These are phyloP conservation scores for Drosophila repleta DNA, from an alignment of 1,140 invertebrate species.

Conservation along the genomic window DNA sequence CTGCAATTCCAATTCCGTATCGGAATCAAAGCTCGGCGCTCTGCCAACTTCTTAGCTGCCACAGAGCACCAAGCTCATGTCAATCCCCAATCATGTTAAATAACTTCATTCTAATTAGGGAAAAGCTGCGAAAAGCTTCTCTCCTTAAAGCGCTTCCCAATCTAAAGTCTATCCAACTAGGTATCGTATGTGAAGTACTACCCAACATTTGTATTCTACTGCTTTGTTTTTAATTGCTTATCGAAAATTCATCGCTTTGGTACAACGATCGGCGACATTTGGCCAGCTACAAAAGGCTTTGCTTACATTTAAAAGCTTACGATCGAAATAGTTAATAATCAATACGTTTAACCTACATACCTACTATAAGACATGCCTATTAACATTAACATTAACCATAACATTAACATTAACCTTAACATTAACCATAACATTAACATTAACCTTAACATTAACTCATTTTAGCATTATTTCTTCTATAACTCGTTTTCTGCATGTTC, in stretches of 20 bases:
- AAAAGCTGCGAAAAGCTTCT: slow-evolving; percentile 17
- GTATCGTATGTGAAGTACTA: slow-evolving; percentile 22
- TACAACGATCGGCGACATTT: slow-evolving; percentile 13
- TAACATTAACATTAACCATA: too few species aligned
- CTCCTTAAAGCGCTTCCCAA: slow-evolving; percentile 13
- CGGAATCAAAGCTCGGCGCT: background rate
- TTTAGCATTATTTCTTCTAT: background rate
- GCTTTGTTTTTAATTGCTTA: slow-evolving; percentile 32
- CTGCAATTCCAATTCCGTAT: background rate
- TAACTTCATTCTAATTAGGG: background rate
- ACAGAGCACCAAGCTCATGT: slow-evolving; percentile 2
- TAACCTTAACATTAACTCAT: background rate
- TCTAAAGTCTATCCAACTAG: slow-evolving; percentile 13
- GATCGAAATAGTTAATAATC: slow-evolving; percentile 50
- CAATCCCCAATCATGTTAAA: background rate
- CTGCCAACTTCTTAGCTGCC: slow-evolving; percentile 2
- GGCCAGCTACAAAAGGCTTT: slow-evolving; percentile 49
- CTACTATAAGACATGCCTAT: background rate
- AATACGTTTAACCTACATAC: slow-evolving; percentile 21
- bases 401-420: background rate
- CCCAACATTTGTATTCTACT: background rate
- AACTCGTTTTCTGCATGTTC: slow-evolving; percentile 24
- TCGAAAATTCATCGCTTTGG: slow-evolving; percentile 18
- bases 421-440: background rate
- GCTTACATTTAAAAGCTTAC: slow-evolving; percentile 69